phyloP scores from a whole-genome alignment of 2,888 invertebrate genomes.

The Ectemnius continuus region DNA sequence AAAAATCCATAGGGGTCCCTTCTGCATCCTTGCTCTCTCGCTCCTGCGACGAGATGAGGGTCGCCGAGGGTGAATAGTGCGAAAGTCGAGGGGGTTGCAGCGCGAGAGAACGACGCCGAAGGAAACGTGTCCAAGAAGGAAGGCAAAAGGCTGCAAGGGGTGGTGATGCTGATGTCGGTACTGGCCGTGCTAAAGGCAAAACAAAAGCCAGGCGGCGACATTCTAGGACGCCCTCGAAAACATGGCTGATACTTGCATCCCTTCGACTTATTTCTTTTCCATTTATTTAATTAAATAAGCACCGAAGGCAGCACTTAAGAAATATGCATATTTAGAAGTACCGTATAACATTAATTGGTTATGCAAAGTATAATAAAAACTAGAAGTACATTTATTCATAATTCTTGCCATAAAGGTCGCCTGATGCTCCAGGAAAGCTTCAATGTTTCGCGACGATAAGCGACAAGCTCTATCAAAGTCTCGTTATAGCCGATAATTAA shows the following conservation, averaged over 20 bases:
- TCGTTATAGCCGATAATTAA: slow-evolving; percentile 56
- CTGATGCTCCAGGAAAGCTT: neutral
- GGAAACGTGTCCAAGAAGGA: slow-evolving; percentile 24
- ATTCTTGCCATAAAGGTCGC: too few relatives aligned
- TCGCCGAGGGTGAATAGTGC: slow-evolving; percentile 43
- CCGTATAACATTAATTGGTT: too few relatives aligned
- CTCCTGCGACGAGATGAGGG: slow-evolving; percentile 57
- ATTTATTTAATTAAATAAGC: neutral
- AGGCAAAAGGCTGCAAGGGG: slow-evolving; percentile 56
- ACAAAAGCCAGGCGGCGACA: slow-evolving; percentile 64
- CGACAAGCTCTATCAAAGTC: slow-evolving; percentile 20
- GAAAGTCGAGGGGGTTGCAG: slow-evolving; percentile 45
- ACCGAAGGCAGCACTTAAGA: neutral
- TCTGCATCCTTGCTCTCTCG: slow-evolving; percentile 41
- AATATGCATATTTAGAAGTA: too few relatives aligned
- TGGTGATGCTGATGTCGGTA: slow-evolving; percentile 64
- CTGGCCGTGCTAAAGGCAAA: slow-evolving; percentile 68
- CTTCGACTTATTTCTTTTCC: neutral
- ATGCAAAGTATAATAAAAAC: too few relatives aligned
- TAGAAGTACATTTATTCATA: too few relatives aligned
- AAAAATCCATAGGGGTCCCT: slow-evolving; percentile 75
- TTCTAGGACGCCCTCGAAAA: slow-evolving; percentile 53
- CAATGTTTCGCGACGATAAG: neutral
- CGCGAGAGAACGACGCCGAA: slow-evolving; percentile 19
- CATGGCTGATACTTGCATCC: slow-evolving; percentile 43